A percentile compares a stretch with the other conserved stretches of the same genome.
These are phyloP conservation scores for Amphiduros pacificus DNA, from an alignment of 2,888 invertebrate genomes.

Conservation along the genomic window DNA sequence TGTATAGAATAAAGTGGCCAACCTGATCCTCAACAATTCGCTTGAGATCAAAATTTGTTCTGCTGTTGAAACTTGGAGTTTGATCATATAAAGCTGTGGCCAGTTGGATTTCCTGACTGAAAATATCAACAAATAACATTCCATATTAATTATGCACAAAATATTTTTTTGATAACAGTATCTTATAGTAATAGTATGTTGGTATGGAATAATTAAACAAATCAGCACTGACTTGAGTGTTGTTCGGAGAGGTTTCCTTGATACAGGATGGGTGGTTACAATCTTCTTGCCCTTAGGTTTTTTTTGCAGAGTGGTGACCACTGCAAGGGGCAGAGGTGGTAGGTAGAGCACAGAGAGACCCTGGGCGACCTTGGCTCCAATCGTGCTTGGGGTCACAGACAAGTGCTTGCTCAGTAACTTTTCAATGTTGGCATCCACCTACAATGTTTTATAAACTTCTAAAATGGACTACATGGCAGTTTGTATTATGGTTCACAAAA, in stretches of 20 bases:
- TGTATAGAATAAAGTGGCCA: not conserved
- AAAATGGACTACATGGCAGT: too few species aligned
- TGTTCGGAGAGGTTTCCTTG: constrained; percentile 11
- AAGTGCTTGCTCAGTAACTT: constrained; percentile 35
- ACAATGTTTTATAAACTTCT: too few species aligned
- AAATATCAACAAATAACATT: too few species aligned
- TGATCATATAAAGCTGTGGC: constrained; percentile 49
- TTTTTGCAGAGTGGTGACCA: constrained; percentile 8
- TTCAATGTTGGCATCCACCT: constrained; percentile 45
- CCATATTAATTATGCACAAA: too few species aligned
- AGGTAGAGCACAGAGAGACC: constrained; percentile 48
- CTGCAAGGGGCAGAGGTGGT: constrained; percentile 42
- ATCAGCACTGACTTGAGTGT: constrained; percentile 9
- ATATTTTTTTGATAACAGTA: not conserved
- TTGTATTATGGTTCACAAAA: too few species aligned
- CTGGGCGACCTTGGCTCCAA: constrained; percentile 46
- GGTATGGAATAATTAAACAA: not conserved
- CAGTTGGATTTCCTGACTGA: constrained; percentile 49
- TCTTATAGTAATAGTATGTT: not conserved
- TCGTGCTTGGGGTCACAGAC: constrained; percentile 32
- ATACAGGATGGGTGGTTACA: not conserved
- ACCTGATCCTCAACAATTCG: constrained; percentile 58
- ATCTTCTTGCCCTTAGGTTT: constrained; percentile 18
- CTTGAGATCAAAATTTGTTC: constrained; percentile 50
- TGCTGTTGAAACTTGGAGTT: constrained; percentile 40